These are phyloP conservation scores for Echinarachnius parma DNA, from an alignment of 53 echinoderm and acorn worm genomes.

Conservation along the genomic window DNA sequence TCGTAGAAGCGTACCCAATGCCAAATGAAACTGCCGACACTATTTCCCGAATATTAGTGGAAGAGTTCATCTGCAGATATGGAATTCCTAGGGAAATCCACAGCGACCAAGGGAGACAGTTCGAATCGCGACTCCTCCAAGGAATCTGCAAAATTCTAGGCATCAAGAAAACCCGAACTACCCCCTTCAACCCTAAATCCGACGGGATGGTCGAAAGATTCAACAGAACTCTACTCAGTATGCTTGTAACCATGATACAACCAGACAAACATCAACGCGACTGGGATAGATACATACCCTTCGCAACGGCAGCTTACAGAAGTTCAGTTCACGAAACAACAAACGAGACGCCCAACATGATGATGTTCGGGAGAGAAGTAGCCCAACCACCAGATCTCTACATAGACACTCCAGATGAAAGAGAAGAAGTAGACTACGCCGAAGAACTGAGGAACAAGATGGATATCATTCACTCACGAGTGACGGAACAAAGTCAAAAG, in stretches of 20 bases:
- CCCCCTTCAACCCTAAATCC: slow-evolving; percentile 25
- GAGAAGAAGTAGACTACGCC: too few relatives aligned
- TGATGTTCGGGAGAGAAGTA: slow-evolving; percentile 18
- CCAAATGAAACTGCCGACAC: slow-evolving; percentile 34
- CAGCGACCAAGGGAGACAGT: slow-evolving; percentile 44
- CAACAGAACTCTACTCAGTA: slow-evolving; percentile 10
- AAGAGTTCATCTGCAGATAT: too few relatives aligned
- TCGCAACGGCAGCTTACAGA: slow-evolving; percentile 8
- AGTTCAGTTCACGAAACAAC: slow-evolving; percentile 3
- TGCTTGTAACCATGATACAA: too few relatives aligned
- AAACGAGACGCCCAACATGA: too few relatives aligned
- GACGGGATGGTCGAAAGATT: slow-evolving; percentile 26
- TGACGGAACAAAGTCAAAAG: too few relatives aligned
- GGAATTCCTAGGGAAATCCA: too few relatives aligned
- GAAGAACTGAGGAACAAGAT: too few relatives aligned
- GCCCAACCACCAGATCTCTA: background rate
- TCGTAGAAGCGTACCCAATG: slow-evolving; percentile 41
- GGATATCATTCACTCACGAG: too few relatives aligned
- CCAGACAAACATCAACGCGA: slow-evolving; percentile 20
- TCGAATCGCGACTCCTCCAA: slow-evolving; percentile 16
- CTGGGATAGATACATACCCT: slow-evolving; percentile 18
- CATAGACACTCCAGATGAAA: too few relatives aligned
- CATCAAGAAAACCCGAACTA: slow-evolving; percentile 24
- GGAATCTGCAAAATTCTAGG: slow-evolving; percentile 24
- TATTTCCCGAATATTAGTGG: slow-evolving; percentile 18